These are phyloP conservation scores for Battus philenor DNA, from an alignment of 1,140 invertebrate species.

Conservation along the genomic window DNA sequence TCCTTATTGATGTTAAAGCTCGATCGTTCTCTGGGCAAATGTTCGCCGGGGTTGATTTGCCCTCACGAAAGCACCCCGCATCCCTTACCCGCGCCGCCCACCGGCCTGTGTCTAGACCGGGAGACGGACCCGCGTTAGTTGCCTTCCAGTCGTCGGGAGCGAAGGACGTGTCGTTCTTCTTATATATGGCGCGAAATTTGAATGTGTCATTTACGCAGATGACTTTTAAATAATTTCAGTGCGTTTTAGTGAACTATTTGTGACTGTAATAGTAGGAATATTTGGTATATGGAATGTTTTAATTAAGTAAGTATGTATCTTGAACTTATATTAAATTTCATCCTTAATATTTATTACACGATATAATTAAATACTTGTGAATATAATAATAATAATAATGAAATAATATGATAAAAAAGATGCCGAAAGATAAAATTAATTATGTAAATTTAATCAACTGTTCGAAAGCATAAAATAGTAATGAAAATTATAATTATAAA, in stretches of 20 bases:
- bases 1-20: conserved; percentile 45
- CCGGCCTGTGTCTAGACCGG: conserved; percentile 49
- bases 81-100: conserved; percentile 21
- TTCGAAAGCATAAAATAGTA: too few relatives aligned
- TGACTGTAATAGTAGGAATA: conserved; percentile 21
- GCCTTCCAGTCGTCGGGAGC: conserved; percentile 25
- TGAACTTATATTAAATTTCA: conserved; percentile 11
- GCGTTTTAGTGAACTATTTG: conserved; percentile 29
- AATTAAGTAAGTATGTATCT: conserved; percentile 18
- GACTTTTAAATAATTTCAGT: conserved; percentile 20
- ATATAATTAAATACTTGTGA: too few relatives aligned
- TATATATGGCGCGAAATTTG: conserved; percentile 49
- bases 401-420: too few relatives aligned
- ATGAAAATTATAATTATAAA: too few relatives aligned
- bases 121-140: conserved; percentile 43
- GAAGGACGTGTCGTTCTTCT: conserved; percentile 27
- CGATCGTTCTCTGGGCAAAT: conserved; percentile 43
- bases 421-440: too few relatives aligned
- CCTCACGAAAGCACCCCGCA: conserved; percentile 24
- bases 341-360: too few relatives aligned
- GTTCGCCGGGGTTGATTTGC: conserved; percentile 52
- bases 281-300: conserved; percentile 7
- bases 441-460: too few relatives aligned
- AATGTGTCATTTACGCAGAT: conserved; percentile 23
- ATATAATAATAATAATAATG: too few relatives aligned